Conservation (phyloP, 2,113 vertebrate genomes). For the Gnathonemus longibarbis region DNA sequence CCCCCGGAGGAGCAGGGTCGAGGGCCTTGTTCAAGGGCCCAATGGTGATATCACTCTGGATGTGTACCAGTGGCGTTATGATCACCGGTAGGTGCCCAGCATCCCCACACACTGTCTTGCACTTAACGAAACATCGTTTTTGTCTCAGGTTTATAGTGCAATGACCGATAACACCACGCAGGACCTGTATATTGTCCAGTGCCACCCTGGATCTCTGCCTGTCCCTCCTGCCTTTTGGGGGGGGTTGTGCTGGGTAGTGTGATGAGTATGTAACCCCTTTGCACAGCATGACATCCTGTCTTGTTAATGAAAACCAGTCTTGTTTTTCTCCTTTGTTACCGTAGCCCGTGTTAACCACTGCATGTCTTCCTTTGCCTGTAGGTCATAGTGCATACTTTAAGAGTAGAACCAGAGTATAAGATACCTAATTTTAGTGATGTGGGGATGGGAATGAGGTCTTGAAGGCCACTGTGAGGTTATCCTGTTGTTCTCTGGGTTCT, state of each 20-base stretch:
- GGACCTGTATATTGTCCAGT: background rate
- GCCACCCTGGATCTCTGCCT: background rate
- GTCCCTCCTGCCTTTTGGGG: background rate
- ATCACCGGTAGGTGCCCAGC: background rate
- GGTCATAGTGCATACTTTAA: background rate
- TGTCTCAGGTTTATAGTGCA: background rate
- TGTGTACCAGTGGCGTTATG: background rate
- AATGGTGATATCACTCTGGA: background rate
- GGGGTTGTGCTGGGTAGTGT: background rate
- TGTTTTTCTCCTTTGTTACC: background rate
- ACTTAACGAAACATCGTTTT: background rate
- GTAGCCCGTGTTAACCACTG: background rate
- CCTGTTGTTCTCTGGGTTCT: background rate
- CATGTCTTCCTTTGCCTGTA: background rate
- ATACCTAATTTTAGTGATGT: background rate
- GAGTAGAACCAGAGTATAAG: background rate
- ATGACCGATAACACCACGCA: background rate
- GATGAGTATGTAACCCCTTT: background rate
- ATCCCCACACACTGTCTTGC: background rate
- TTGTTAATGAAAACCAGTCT: background rate
- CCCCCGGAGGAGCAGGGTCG: background rate
- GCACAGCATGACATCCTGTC: background rate
- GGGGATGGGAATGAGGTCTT: background rate
- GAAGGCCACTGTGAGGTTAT: background rate
- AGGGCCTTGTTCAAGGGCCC: background rate